A percentile compares a stretch with the other conserved stretches of the same genome.
Evolutionary conservation across 2,113 vertebrate species (phyloP).

Genomic region (Epinephelus lanceolatus): DNA sequence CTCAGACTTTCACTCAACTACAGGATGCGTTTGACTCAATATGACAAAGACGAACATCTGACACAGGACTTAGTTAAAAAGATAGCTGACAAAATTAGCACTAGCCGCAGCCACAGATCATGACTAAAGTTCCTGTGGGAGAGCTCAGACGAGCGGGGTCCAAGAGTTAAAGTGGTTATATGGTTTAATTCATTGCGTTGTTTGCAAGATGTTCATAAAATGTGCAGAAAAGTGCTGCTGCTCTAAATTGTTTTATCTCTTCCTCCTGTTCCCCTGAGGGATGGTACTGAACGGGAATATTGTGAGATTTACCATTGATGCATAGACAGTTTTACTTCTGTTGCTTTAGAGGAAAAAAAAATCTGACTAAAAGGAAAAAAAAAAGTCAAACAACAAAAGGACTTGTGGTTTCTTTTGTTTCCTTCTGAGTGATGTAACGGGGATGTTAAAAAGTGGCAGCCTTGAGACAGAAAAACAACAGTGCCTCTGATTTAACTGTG

Average conservation of each 20-base stretch:
- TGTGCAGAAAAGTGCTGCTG: constrained; percentile 65
- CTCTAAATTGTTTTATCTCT: constrained; percentile 53
- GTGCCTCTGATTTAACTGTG: not conserved
- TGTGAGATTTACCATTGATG: constrained; percentile 74
- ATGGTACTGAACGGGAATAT: constrained; percentile 65
- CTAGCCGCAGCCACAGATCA: constrained; percentile 24
- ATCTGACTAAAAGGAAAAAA: constrained; percentile 55
- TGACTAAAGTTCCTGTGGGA: not conserved
- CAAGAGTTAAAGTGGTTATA: constrained; percentile 42
- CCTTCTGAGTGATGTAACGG: constrained; percentile 26
- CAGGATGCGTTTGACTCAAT: too few species aligned
- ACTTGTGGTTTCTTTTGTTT: constrained; percentile 62
- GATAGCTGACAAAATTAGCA: too few species aligned
- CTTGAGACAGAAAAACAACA: constrained; percentile 12
- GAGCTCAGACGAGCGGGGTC: constrained; percentile 36
- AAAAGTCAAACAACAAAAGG: constrained; percentile 55
- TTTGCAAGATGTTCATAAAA: constrained; percentile 34
- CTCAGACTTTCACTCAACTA: too few species aligned
- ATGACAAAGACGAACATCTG: too few species aligned
- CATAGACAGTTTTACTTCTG: constrained; percentile 74
- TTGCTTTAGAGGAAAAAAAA: constrained; percentile 69
- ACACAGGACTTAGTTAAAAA: too few species aligned
- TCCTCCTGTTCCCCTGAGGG: constrained; percentile 49
- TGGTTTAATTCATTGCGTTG: constrained; percentile 53
- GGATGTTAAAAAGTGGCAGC: constrained; percentile 13